phyloP scores from a whole-genome alignment of 2,888 invertebrate genomes.

The Dysmachus trigonus region DNA sequence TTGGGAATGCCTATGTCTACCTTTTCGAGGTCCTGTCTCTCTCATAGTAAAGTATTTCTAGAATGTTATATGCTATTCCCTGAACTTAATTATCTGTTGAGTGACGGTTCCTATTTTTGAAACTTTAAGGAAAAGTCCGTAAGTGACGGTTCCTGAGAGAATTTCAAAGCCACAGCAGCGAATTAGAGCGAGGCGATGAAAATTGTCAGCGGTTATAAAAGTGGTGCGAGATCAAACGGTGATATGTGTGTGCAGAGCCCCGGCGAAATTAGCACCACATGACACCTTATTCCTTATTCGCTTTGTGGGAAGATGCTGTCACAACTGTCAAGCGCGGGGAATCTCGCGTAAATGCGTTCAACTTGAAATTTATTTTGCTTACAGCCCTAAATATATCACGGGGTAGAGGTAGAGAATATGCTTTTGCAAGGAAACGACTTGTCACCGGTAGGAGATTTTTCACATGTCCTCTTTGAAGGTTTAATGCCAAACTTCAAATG shows the following conservation, averaged over 20 bases:
- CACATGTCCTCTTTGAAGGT: conserved; percentile 32
- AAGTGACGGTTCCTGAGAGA: neutral
- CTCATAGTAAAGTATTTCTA: no score
- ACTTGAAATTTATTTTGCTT: conserved; percentile 34
- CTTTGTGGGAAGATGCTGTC: conserved; percentile 1
- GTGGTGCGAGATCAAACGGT: neutral
- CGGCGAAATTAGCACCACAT: conserved; percentile 28
- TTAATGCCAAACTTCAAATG: conserved; percentile 36
- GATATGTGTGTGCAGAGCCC: neutral
- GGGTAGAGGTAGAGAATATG: neutral
- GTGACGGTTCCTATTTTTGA: neutral
- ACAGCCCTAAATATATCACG: neutral
- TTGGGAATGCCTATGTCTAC: neutral
- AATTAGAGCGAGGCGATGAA: neutral
- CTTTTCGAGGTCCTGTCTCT: neutral
- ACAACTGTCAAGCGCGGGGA: conserved; percentile 22
- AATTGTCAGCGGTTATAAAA: neutral
- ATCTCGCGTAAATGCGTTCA: conserved; percentile 34
- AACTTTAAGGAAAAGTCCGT: neutral
- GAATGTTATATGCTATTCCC: neutral
- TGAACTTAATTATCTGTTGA: neutral
- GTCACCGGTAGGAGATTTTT: conserved; percentile 19
- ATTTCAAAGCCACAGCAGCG: neutral
- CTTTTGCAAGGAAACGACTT: neutral
- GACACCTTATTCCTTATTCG: conserved; percentile 18